Evolutionary conservation across 2,888 invertebrate genomes (phyloP).

Genomic region (Theretra japonica): DNA sequence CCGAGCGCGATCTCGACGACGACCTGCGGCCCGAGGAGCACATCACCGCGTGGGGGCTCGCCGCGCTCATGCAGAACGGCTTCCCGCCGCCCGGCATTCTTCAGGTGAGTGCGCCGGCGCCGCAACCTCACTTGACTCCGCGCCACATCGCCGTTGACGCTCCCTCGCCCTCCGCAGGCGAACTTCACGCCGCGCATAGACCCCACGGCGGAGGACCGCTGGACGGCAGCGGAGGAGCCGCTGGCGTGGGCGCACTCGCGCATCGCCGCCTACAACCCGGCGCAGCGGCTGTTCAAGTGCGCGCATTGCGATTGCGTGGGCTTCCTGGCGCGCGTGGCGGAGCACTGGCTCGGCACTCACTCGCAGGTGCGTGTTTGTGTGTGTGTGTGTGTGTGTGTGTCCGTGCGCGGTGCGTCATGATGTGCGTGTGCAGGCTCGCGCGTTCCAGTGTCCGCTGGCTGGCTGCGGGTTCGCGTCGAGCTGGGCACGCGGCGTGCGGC

Average conservation of each 20-base stretch:
- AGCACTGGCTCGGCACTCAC: constrained; percentile 90
- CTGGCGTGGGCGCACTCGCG: constrained; percentile 91
- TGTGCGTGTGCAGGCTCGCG: constrained; percentile 81
- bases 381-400: constrained; percentile 85
- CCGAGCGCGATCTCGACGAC: constrained; percentile 79
- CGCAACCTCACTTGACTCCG: neutral
- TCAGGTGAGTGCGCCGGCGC: constrained; percentile 60
- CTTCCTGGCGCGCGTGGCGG: constrained; percentile 89
- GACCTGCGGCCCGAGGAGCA: constrained; percentile 89
- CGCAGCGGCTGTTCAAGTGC: constrained; percentile 90
- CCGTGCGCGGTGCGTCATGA: constrained; percentile 49
- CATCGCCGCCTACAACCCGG: constrained; percentile 91
- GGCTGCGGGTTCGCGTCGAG: constrained; percentile 90
- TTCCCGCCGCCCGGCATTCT: constrained; percentile 88
- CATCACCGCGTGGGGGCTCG: constrained; percentile 89
- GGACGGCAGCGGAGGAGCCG: constrained; percentile 89
- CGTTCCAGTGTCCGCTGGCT: constrained; percentile 88
- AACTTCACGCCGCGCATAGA: constrained; percentile 83
- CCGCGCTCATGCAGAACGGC: constrained; percentile 90
- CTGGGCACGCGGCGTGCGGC: constrained; percentile 90
- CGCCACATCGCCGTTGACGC: neutral
- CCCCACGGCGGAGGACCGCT: constrained; percentile 82
- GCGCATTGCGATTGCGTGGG: constrained; percentile 91
- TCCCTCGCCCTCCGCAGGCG: constrained; percentile 61
- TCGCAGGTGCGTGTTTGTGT: constrained; percentile 49